Percentiles rank a stretch among this genome's conserved stretches.
These are phyloP conservation scores for Grus americana DNA, from an alignment of 2,113 vertebrate species.

Conservation along the genomic window DNA sequence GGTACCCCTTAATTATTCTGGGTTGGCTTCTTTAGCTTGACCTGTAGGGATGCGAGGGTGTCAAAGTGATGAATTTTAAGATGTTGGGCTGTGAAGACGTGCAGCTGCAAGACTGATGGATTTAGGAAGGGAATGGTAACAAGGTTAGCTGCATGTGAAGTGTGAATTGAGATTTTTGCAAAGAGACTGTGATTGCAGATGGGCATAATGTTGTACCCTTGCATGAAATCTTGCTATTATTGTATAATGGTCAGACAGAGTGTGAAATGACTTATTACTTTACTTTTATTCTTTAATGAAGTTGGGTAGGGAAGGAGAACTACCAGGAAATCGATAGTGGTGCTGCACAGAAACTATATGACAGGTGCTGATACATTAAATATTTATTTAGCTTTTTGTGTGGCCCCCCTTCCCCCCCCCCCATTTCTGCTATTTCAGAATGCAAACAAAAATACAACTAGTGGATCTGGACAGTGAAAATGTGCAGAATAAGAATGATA, in stretches of 20 bases:
- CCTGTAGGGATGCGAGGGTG: constrained; percentile 85
- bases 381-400: constrained; percentile 77
- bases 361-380: constrained; percentile 75
- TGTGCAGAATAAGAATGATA: fast-evolving
- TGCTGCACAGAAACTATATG: constrained; percentile 65
- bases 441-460: constrained; percentile 39
- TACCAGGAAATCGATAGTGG: constrained; percentile 72
- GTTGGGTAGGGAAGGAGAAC: constrained; percentile 75
- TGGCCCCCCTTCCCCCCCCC: background rate
- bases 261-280: constrained; percentile 89
- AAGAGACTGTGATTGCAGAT: constrained; percentile 87
- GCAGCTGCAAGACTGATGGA: constrained; percentile 84
- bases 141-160: constrained; percentile 91
- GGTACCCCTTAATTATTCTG: constrained; percentile 85
- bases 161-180: constrained; percentile 92
- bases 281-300: constrained; percentile 89
- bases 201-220: constrained; percentile 85
- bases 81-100: constrained; percentile 87
- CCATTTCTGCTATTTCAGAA: constrained; percentile 63
- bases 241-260: constrained; percentile 82
- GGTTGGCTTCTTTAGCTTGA: constrained; percentile 84
- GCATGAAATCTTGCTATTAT: constrained; percentile 86
- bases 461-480: background rate
- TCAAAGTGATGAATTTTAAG: constrained; percentile 92
- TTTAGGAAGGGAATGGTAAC: constrained; percentile 86